Conservation (phyloP, 2,797 vertebrate species). For the Sebastes steindachneri region DNA sequence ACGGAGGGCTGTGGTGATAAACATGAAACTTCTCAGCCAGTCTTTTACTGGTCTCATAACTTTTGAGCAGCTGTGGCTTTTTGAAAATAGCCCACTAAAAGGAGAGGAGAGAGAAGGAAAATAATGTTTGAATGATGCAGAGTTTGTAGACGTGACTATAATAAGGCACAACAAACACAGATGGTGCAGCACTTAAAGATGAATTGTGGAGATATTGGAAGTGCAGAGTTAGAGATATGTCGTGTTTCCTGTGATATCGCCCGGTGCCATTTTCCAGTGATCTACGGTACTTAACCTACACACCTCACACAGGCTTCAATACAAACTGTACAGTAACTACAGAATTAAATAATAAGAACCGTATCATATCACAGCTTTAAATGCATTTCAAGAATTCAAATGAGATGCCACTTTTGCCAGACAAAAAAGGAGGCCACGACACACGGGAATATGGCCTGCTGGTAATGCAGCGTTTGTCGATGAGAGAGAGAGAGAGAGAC, state of each 20-base stretch:
- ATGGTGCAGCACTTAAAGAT: conserved; percentile 35
- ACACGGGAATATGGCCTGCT: conserved; percentile 8
- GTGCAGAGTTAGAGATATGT: background rate
- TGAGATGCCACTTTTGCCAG: conserved; percentile 25
- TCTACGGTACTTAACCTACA: background rate
- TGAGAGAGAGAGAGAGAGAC: background rate
- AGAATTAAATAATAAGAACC: background rate
- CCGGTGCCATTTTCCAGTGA: background rate
- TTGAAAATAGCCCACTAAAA: conserved; percentile 54
- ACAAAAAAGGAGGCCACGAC: conserved; percentile 22
- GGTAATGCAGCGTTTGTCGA: background rate
- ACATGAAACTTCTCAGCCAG: conserved; percentile 35
- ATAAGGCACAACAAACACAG: conserved; percentile 45
- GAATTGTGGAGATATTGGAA: conserved; percentile 9
- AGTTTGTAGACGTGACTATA: conserved; percentile 48
- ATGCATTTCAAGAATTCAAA: conserved; percentile 26
- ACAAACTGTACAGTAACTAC: background rate
- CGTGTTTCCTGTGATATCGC: background rate
- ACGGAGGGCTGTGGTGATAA: conserved; percentile 1
- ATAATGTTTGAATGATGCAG: conserved; percentile 44
- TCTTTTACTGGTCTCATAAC: conserved; percentile 54
- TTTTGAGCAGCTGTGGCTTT: conserved; percentile 57
- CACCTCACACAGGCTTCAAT: background rate
- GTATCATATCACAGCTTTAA: background rate
- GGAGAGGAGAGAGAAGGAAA: conserved; percentile 22